Evolutionary conservation across 2,888 invertebrate genomes (phyloP), one percentile per base, ranked within the genome.

Genomic region (Beris chalybata): DNA sequence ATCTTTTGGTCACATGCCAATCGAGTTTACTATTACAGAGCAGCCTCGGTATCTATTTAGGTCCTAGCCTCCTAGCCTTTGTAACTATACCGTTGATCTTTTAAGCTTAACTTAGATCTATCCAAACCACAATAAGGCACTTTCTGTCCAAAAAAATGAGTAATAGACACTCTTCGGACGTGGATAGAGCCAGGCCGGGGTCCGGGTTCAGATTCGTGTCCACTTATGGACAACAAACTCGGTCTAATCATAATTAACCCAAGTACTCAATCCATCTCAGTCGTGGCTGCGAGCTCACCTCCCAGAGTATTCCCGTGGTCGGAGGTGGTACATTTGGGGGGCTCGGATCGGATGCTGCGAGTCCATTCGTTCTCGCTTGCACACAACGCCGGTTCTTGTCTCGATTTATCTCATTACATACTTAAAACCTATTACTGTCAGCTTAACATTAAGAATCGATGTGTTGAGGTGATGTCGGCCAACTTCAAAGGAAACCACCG

Each of bases 361-460:
- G 38, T 38, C 38, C 9, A 15, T 50, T 22, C 43, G 50, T 43
- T 50, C 50, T 61, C 50, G 52, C 47, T 61, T 50, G 61, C 32
- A 61, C 61, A 38, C 52, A 52, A 48, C 56, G 54, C 38, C 54
- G 55, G 32, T 47, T 56, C 38, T 70, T 72, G 70, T 70, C 70
- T 71, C 67, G 70, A 70, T 71, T 72, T 74, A 74, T 74, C 76
- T 77, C 75, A 78, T 78, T 78, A 78, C 74, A 72, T 73, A 72
- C 73, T 71, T 72, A 70, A 69, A 72, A 72, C 74, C 74, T 77
- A 79, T 79, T 79, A 79, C 76, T 75, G 78, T 79, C 78, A 79
- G 79, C 70, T 74, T 74, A 76, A 77, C 77, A 76, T 79, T 79
- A 79, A 79, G 77, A 79, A 78, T 79, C 79, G 76, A 79, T 78